Conservation (phyloP, 2,888 invertebrate genomes). For the Orchesella flavescens region DNA sequence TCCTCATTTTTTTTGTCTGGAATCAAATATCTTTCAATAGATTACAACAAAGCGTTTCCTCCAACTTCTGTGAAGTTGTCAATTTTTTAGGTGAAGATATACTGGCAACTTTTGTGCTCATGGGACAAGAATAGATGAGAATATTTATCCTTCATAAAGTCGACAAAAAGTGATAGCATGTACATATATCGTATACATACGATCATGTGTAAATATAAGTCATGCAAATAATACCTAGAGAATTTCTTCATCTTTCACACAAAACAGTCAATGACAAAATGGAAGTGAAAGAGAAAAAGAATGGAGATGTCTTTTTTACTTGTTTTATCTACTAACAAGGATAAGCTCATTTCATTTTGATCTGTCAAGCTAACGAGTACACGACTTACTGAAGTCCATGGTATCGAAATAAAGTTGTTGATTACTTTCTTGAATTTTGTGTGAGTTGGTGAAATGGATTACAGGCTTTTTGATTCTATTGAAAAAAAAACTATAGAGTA, state of each 20-base stretch:
- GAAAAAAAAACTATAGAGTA: too few species aligned
- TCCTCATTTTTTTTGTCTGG: background rate
- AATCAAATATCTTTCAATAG: background rate
- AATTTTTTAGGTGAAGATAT: background rate
- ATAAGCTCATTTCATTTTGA: constrained; percentile 41
- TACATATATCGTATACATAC: background rate
- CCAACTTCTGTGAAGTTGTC: constrained; percentile 1
- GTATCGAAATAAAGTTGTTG: too few species aligned
- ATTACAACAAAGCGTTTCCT: constrained; percentile 11
- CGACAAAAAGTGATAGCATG: background rate
- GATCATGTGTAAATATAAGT: background rate
- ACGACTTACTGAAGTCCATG: too few species aligned
- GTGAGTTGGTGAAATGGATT: too few species aligned
- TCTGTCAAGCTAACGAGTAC: constrained; percentile 34
- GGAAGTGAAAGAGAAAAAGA: background rate
- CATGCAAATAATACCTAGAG: background rate
- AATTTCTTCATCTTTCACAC: too few species aligned
- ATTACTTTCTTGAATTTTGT: too few species aligned
- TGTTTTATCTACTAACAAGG: background rate
- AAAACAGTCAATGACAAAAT: too few species aligned
- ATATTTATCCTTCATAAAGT: too few species aligned
- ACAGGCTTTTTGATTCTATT: too few species aligned
- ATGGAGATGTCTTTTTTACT: background rate
- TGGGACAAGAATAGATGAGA: too few species aligned
- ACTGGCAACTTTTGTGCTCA: background rate